Percentiles rank a stretch among this genome's conserved stretches.
These are phyloP conservation scores for Gavialis gangeticus DNA, from an alignment of 2,113 vertebrate genomes.

Conservation along the genomic window DNA sequence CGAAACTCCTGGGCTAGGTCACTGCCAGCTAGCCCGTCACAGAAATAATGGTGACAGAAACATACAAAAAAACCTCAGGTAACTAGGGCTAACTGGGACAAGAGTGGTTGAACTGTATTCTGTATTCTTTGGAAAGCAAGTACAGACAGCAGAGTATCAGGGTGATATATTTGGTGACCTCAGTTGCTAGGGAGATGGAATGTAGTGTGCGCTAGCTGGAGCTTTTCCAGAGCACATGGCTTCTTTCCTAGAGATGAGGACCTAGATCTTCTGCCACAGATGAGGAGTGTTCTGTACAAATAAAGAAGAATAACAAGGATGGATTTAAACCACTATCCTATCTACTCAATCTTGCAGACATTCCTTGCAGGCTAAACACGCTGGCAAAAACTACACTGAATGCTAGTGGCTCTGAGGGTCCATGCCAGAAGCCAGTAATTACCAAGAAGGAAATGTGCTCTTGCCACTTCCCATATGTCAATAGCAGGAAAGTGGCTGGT, in stretches of 20 bases:
- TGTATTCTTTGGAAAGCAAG: rapidly evolving
- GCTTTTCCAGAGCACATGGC: not conserved
- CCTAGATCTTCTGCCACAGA: rapidly evolving
- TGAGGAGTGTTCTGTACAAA: not conserved
- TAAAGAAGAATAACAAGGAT: not conserved
- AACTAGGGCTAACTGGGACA: not conserved
- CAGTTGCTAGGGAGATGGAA: not conserved
- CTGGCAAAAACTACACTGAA: not conserved
- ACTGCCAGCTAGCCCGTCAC: not conserved
- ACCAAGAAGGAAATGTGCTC: not conserved
- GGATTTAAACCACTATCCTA: not conserved
- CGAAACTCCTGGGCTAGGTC: too few relatives aligned
- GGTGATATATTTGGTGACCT: not conserved
- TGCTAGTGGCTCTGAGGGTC: not conserved
- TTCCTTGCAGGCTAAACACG: not conserved
- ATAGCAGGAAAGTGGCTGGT: not conserved
- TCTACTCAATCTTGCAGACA: not conserved
- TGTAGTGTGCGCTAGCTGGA: not conserved
- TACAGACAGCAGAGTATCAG: not conserved
- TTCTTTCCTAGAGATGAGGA: not conserved
- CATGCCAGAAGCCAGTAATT: not conserved
- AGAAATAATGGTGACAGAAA: not conserved
- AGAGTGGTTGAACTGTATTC: not conserved
- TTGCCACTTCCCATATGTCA: not conserved
- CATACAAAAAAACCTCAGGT: not conserved